Percentiles rank a stretch among this genome's conserved stretches.
phyloP scores from a whole-genome alignment of 2,888 invertebrate genomes.

The Tortricodes alternella region DNA sequence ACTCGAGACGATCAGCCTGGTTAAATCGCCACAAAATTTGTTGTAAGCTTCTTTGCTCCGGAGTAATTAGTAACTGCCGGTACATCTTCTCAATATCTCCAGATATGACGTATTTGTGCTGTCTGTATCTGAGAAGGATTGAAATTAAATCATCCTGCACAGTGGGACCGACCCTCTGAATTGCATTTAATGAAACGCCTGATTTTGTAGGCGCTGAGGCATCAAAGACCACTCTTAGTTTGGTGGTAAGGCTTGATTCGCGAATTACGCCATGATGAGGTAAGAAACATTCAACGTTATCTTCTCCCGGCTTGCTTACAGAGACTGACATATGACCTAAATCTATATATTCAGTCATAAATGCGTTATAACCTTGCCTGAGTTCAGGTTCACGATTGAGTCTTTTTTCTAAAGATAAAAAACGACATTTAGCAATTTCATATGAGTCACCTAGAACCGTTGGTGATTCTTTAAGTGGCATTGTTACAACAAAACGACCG shows the following conservation, averaged over 20 bases:
- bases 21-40: constrained; percentile 1
- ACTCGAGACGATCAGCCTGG: background rate
- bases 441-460: background rate
- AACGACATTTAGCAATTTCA: background rate
- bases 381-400: background rate
- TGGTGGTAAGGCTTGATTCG: constrained; percentile 8
- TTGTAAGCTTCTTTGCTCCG: background rate
- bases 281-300: background rate
- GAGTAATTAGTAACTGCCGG: constrained; percentile 2
- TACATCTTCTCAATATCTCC: constrained; percentile 31
- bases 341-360: background rate
- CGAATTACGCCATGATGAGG: constrained; percentile 18
- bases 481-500: constrained; percentile 14
- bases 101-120: constrained; percentile 17
- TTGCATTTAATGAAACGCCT: background rate
- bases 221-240: constrained; percentile 22
- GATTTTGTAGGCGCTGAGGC: constrained; percentile 8
- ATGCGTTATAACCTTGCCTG: background rate
- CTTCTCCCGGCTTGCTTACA: background rate
- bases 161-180: constrained; percentile 3
- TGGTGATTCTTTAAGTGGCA: constrained; percentile 19
- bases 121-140: constrained; percentile 10
- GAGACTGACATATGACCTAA: constrained; percentile 1
- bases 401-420: background rate
- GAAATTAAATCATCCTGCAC: constrained; percentile 22